phyloP scores from a whole-genome alignment of 2,113 vertebrate species.

The Morone chrysops region DNA sequence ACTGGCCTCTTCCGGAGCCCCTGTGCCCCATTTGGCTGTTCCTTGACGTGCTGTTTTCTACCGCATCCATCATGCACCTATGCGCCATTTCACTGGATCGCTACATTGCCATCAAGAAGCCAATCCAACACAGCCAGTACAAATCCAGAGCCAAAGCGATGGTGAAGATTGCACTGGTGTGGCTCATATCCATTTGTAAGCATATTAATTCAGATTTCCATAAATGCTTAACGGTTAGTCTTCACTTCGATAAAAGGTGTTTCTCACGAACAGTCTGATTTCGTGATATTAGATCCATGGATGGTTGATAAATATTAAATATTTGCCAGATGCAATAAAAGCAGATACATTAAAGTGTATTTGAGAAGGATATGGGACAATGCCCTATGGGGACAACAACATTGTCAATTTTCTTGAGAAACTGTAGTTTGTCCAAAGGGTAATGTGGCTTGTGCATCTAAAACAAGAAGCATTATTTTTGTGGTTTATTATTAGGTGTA shows the following conservation, averaged over 20 bases:
- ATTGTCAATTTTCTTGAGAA: neutral
- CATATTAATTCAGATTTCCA: constrained; percentile 32
- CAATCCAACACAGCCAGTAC: constrained; percentile 96
- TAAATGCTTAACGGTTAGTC: neutral
- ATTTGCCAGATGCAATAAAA: constrained; percentile 31
- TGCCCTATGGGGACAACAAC: neutral
- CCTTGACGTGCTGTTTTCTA: constrained; percentile 98
- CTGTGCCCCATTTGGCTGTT: constrained; percentile 97
- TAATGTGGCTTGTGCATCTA: neutral
- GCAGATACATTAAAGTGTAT: constrained; percentile 7
- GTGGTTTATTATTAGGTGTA: neutral
- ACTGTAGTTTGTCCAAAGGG: neutral
- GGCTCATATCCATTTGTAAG: constrained; percentile 98
- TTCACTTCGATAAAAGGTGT: neutral
- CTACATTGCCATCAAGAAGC: constrained; percentile 98
- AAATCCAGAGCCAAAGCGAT: constrained; percentile 94
- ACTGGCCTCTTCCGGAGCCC: constrained; percentile 92
- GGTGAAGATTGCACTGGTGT: constrained; percentile 94
- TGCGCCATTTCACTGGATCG: constrained; percentile 98
- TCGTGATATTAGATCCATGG: constrained; percentile 7
- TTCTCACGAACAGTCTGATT: neutral
- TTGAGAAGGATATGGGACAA: neutral
- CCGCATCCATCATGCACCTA: constrained; percentile 98
- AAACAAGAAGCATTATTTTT: neutral
- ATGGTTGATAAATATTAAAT: constrained; percentile 11